Conservation (phyloP, 2,797 vertebrate species). For the Xenentodon cancila region DNA sequence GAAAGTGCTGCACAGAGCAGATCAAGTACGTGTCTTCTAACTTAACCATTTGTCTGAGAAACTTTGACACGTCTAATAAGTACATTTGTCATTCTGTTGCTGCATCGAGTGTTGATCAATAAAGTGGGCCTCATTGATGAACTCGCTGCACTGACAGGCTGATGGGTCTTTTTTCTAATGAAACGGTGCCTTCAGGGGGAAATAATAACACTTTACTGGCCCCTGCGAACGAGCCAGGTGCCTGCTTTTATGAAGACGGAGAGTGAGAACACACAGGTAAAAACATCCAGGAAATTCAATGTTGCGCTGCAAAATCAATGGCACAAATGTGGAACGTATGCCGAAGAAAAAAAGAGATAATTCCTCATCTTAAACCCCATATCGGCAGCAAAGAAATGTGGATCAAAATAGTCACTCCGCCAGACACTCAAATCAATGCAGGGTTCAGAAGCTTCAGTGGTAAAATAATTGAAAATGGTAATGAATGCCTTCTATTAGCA, state of each 20-base stretch:
- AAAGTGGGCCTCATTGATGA: slow-evolving; percentile 55
- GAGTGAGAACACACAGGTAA: no score
- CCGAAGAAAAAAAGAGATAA: neutral
- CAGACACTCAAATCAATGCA: slow-evolving; percentile 26
- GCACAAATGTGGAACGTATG: no score
- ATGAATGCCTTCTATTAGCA: slow-evolving; percentile 38
- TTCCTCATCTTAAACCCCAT: slow-evolving; percentile 10
- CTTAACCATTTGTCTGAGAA: slow-evolving; percentile 12
- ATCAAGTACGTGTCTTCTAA: neutral
- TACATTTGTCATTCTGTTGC: slow-evolving; percentile 37
- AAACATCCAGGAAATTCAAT: no score
- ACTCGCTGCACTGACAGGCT: slow-evolving; percentile 47
- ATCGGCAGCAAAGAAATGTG: slow-evolving; percentile 37
- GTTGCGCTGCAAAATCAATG: no score
- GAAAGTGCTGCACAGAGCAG: neutral
- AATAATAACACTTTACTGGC: slow-evolving; percentile 40
- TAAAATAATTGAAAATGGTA: slow-evolving; percentile 51
- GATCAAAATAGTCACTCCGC: slow-evolving; percentile 33
- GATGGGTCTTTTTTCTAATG: slow-evolving; percentile 63
- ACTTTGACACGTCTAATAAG: slow-evolving; percentile 14
- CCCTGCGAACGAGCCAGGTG: slow-evolving; percentile 19
- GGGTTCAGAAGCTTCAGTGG: slow-evolving; percentile 36
- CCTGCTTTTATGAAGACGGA: neutral
- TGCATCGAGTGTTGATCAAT: slow-evolving; percentile 49
- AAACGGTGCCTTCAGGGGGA: slow-evolving; percentile 49